phyloP scores from a whole-genome alignment of 2,113 vertebrate genomes.

The Notothenia rossii region DNA sequence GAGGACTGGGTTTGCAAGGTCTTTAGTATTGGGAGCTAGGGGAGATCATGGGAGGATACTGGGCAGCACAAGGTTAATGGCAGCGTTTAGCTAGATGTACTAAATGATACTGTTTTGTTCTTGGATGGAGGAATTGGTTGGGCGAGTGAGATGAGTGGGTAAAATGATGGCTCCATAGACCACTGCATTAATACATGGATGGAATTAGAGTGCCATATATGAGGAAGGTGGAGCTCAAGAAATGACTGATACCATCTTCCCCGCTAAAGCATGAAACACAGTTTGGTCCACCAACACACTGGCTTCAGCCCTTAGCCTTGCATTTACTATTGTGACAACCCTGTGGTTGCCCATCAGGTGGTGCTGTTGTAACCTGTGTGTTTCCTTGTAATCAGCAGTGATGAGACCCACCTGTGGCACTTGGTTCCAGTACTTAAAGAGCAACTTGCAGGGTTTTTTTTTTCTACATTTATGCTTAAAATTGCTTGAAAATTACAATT shows the following conservation, averaged over 20 bases:
- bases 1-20: conserved; percentile 46
- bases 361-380: too few relatives aligned
- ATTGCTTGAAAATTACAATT: too few relatives aligned
- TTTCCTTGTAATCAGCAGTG: too few relatives aligned
- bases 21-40: conserved; percentile 35
- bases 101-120: not conserved
- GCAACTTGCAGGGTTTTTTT: too few relatives aligned
- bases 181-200: conserved; percentile 8
- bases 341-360: too few relatives aligned
- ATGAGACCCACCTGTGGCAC: too few relatives aligned
- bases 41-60: conserved; percentile 44
- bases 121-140: conserved; percentile 20
- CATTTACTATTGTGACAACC: too few relatives aligned
- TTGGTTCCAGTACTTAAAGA: too few relatives aligned
- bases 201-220: conserved; percentile 4
- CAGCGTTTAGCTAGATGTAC: conserved; percentile 20
- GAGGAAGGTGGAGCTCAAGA: conserved; percentile 24
- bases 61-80: conserved; percentile 41
- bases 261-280: not conserved
- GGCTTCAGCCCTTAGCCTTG: too few relatives aligned
- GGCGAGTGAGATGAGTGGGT: not conserved
- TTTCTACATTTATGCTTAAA: too few relatives aligned
- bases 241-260: conserved; percentile 19
- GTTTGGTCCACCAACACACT: too few relatives aligned
- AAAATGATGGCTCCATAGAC: conserved; percentile 3